A percentile compares a stretch with the other conserved stretches of the same genome.
phyloP scores from a whole-genome alignment of 2,888 invertebrate genomes.

The Philopedon plagiatum region DNA sequence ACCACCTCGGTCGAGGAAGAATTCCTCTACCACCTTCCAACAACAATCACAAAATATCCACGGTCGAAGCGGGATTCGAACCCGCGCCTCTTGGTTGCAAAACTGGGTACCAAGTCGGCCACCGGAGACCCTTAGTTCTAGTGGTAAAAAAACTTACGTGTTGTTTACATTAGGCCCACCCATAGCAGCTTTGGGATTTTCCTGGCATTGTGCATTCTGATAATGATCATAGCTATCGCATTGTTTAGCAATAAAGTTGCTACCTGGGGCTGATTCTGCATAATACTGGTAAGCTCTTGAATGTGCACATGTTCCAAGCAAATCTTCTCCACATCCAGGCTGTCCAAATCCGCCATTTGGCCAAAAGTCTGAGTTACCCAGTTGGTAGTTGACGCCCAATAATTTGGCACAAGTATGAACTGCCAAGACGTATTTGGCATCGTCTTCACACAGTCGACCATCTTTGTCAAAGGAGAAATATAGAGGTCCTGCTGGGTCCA shows the following conservation, averaged over 20 bases:
- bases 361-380: conserved; percentile 45
- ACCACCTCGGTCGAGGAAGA: no score
- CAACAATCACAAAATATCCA: no score
- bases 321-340: conserved; percentile 54
- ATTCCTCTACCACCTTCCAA: no score
- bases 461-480: conserved; percentile 24
- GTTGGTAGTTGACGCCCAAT: conserved; percentile 27
- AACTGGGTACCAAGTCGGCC: neutral
- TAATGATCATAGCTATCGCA: conserved; percentile 50
- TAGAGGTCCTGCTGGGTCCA: conserved; percentile 48
- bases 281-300: conserved; percentile 66
- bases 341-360: conserved; percentile 51
- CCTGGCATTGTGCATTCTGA: conserved; percentile 37
- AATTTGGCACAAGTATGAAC: conserved; percentile 42
- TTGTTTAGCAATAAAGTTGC: conserved; percentile 46
- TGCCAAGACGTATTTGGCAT: conserved; percentile 42
- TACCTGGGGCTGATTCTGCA: conserved; percentile 66
- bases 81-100: no score
- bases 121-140: neutral
- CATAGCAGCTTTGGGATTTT: conserved; percentile 44
- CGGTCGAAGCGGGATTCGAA: no score
- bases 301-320: conserved; percentile 67
- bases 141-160: conserved; percentile 29
- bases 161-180: conserved; percentile 49
- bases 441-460: conserved; percentile 29